A percentile compares a stretch with the other conserved stretches of the same genome.
These are phyloP conservation scores for Ramazzottius varieornatus DNA, from an alignment of 2,888 invertebrate genomes.

Conservation along the genomic window DNA sequence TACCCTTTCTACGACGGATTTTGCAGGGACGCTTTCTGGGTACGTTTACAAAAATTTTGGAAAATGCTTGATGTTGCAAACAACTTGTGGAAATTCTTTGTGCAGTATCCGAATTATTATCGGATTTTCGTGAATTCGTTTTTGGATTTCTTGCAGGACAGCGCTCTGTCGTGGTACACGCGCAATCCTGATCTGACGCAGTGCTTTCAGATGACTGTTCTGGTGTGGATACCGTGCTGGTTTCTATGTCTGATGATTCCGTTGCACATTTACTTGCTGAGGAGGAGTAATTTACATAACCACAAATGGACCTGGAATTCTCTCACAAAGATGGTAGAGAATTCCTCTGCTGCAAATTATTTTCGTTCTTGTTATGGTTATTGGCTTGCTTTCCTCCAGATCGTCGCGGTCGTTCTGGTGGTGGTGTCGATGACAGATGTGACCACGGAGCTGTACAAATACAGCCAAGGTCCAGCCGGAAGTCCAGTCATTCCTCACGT, in stretches of 20 bases:
- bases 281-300: neutral
- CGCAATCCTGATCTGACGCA: neutral
- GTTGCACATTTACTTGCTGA: constrained; percentile 29
- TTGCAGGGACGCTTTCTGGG: neutral
- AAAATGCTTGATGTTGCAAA: neutral
- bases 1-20: neutral
- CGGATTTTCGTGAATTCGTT: too few relatives aligned
- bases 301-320: neutral
- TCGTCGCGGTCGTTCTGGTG: neutral
- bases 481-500: neutral
- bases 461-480: neutral
- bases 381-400: neutral
- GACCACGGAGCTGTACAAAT: neutral
- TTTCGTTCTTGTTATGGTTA: neutral
- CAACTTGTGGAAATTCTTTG: too few relatives aligned
- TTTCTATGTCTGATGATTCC: constrained; percentile 50
- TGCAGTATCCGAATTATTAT: neutral
- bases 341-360: neutral
- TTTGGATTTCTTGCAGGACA: neutral
- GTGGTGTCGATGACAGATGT: neutral
- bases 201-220: constrained; percentile 47
- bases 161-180: neutral
- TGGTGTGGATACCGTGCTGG: constrained; percentile 63
- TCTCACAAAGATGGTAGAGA: neutral
- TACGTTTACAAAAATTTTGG: neutral